Conservation (phyloP, 2,113 vertebrate genomes). For the Progne subis region DNA sequence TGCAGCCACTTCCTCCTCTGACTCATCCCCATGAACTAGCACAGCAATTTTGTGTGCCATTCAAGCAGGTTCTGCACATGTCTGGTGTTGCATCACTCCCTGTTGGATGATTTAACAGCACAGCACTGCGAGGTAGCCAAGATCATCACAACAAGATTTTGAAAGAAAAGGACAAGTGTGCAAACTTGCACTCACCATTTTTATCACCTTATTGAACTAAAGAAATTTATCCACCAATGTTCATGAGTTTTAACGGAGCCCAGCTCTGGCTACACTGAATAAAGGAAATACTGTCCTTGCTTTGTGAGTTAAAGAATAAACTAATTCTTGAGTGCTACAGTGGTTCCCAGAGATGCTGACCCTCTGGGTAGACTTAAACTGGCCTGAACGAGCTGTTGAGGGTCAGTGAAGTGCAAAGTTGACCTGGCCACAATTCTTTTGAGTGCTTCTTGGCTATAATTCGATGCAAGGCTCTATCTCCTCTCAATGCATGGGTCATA, state of each 20-base stretch:
- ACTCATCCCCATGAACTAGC: slow-evolving; percentile 50
- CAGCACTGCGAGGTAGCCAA: slow-evolving; percentile 24
- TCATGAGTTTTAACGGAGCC: background rate
- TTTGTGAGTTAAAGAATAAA: slow-evolving; percentile 3
- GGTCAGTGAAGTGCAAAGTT: slow-evolving; percentile 5
- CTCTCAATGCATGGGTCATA: background rate
- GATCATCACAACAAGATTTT: background rate
- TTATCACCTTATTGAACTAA: background rate
- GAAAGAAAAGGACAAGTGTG: background rate
- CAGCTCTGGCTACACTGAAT: background rate
- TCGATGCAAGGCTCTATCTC: background rate
- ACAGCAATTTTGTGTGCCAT: slow-evolving; percentile 44
- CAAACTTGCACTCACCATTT: background rate
- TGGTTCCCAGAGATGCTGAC: background rate
- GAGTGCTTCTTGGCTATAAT: background rate
- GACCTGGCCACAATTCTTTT: slow-evolving; percentile 5
- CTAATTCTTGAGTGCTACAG: background rate
- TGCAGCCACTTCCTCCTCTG: slow-evolving; percentile 50
- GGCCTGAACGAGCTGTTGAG: background rate
- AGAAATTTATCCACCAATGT: background rate
- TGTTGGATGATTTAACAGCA: slow-evolving; percentile 29
- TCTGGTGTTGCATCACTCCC: slow-evolving; percentile 54
- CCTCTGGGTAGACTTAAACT: background rate
- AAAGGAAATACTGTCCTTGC: background rate
- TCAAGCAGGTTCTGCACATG: slow-evolving; percentile 61